phyloP scores from a whole-genome alignment of 2,113 vertebrate species.

The Oplegnathus fasciatus region DNA sequence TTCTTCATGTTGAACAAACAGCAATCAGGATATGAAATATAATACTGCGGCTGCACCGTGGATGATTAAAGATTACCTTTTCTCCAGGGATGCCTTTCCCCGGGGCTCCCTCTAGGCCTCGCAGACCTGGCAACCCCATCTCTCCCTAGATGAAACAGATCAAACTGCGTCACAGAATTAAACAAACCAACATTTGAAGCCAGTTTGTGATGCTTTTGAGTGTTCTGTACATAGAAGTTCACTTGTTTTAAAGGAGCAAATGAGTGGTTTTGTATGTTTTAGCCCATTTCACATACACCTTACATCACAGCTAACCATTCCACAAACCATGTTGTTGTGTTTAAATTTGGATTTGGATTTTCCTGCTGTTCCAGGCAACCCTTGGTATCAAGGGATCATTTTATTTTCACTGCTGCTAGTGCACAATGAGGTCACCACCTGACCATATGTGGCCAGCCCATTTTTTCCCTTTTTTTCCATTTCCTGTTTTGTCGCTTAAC shows the following conservation, averaged over 20 bases:
- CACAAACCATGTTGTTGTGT: too few species aligned
- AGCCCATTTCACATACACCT: too few species aligned
- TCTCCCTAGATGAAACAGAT: slow-evolving; percentile 76
- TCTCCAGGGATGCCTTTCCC: slow-evolving; percentile 83
- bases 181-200: neutral
- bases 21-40: neutral
- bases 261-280: too few species aligned
- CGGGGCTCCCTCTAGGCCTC: slow-evolving; percentile 75
- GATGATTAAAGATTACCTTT: slow-evolving; percentile 68
- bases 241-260: too few species aligned
- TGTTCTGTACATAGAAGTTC: neutral
- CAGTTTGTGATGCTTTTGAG: neutral
- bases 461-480: too few species aligned
- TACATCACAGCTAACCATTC: too few species aligned
- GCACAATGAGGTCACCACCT: neutral
- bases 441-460: too few species aligned
- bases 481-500: neutral
- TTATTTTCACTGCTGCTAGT: neutral
- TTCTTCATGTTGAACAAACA: neutral
- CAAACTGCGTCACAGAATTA: neutral
- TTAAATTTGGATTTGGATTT: too few species aligned
- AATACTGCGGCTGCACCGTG: neutral
- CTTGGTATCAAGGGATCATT: too few species aligned
- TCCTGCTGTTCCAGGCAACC: too few species aligned
- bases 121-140: slow-evolving; percentile 73